Evolutionary conservation across 1,140 invertebrate genomes (phyloP).

Genomic region (Rhagoletis zephyria): DNA sequence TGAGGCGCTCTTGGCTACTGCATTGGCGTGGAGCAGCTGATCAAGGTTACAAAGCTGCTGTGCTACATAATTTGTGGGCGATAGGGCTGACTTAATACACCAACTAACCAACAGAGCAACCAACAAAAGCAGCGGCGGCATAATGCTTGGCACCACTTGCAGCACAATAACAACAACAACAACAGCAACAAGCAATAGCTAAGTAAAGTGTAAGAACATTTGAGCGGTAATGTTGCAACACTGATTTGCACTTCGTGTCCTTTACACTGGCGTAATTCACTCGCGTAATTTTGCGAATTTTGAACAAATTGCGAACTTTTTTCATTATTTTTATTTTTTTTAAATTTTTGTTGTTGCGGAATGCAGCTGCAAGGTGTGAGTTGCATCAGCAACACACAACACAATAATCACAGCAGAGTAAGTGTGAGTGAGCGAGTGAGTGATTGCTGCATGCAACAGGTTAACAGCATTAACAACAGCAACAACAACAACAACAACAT

Average conservation of each 20-base stretch:
- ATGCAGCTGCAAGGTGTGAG: slow-evolving; percentile 49
- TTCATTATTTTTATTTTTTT: not conserved
- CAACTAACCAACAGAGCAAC: not conserved
- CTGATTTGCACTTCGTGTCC: slow-evolving; percentile 44
- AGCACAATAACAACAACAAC: not conserved
- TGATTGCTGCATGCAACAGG: slow-evolving; percentile 48
- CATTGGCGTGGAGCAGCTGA: not conserved
- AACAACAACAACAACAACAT: not conserved
- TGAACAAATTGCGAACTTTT: slow-evolving; percentile 27
- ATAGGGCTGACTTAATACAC: slow-evolving; percentile 42
- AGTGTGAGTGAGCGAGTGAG: slow-evolving; percentile 34
- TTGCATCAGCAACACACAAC: slow-evolving; percentile 23
- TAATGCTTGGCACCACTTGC: too few species aligned
- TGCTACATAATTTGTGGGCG: slow-evolving; percentile 33
- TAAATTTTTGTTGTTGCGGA: not conserved
- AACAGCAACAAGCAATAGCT: not conserved
- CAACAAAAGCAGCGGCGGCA: not conserved
- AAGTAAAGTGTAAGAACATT: not conserved
- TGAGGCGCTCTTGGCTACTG: not conserved
- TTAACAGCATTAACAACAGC: slow-evolving; percentile 21
- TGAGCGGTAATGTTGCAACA: not conserved
- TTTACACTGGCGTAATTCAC: slow-evolving; percentile 42
- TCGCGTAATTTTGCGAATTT: slow-evolving; percentile 47
- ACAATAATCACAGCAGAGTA: not conserved
- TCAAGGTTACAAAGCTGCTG: slow-evolving; percentile 16